Percentiles rank a stretch among this genome's conserved stretches.
Evolutionary conservation across 2,888 invertebrate genomes (phyloP).

Genomic region (Eupelmus urozonus): DNA sequence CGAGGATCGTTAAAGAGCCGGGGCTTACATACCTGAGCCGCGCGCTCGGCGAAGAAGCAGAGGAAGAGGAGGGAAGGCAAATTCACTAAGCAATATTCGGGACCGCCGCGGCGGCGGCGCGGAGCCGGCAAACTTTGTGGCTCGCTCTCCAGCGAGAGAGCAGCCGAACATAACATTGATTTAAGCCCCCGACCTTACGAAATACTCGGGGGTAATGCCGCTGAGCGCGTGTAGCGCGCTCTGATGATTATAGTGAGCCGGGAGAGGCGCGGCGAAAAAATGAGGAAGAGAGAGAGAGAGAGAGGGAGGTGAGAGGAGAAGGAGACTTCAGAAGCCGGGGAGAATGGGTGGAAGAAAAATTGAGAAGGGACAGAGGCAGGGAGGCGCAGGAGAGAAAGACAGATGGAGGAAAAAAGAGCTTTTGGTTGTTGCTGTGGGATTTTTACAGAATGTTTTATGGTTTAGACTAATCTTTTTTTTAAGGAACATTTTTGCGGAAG

Average conservation of each 20-base stretch:
- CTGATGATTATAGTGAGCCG: slow-evolving; percentile 48
- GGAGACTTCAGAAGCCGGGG: neutral
- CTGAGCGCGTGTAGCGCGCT: slow-evolving; percentile 2
- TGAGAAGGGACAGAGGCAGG: neutral
- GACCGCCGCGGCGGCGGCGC: slow-evolving; percentile 23
- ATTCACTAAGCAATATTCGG: slow-evolving; percentile 55
- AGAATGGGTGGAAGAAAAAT: neutral
- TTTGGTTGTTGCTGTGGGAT: too few species aligned
- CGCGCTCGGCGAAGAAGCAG: slow-evolving; percentile 15
- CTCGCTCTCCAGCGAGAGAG: neutral
- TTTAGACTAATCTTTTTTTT: too few species aligned
- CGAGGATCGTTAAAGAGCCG: slow-evolving; percentile 36
- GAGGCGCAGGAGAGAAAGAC: neutral
- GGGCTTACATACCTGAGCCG: slow-evolving; percentile 1
- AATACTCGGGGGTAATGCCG: slow-evolving; percentile 42
- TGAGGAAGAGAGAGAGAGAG: neutral
- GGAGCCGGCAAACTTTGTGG: slow-evolving; percentile 41
- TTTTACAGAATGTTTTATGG: too few species aligned
- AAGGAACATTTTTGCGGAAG: too few species aligned
- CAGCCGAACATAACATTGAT: slow-evolving; percentile 52
- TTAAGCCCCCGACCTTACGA: slow-evolving; percentile 44
- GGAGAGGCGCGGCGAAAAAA: slow-evolving; percentile 23
- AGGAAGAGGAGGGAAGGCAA: slow-evolving; percentile 44
- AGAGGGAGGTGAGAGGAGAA: neutral
- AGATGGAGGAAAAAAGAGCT: neutral